Percentiles rank a stretch among this genome's conserved stretches.
These are phyloP conservation scores for Drosophila leonis DNA, from an alignment of 2,888 invertebrate species.

Conservation along the genomic window DNA sequence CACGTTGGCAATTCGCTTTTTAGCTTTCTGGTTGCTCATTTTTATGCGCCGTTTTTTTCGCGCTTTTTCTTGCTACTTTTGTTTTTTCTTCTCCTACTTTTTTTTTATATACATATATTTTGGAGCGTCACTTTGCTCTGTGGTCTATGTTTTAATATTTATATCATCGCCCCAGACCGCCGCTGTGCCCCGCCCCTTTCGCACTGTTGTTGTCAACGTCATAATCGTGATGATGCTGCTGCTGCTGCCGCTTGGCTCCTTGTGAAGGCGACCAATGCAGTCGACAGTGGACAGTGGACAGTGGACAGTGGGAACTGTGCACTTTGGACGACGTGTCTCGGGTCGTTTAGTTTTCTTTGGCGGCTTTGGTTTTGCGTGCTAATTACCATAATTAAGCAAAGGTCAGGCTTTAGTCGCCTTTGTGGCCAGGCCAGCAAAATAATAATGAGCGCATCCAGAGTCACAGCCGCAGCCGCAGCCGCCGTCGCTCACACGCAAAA, in stretches of 20 bases:
- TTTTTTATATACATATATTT: not conserved
- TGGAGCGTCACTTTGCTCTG: constrained; percentile 24
- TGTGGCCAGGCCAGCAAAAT: constrained; percentile 72
- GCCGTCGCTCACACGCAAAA: constrained; percentile 11
- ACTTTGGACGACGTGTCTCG: constrained; percentile 48
- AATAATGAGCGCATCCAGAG: constrained; percentile 66
- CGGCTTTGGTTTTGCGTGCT: constrained; percentile 60
- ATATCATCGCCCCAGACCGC: constrained; percentile 42
- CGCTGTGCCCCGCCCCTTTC: not conserved
- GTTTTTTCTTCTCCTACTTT: not conserved
- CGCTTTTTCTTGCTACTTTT: not conserved
- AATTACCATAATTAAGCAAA: constrained; percentile 81
- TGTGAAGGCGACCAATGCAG: constrained; percentile 26
- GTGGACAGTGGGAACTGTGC: constrained; percentile 33
- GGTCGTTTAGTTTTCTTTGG: constrained; percentile 61
- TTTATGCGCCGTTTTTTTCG: not conserved
- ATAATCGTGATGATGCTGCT: constrained; percentile 30
- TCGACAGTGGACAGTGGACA: constrained; percentile 36
- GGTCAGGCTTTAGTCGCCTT: constrained; percentile 80
- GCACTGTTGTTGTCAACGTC: constrained; percentile 44
- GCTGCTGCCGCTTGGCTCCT: constrained; percentile 2
- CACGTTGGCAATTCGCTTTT: constrained; percentile 66
- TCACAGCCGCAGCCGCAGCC: not conserved
- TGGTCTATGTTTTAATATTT: constrained; percentile 61
- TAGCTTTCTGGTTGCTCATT: constrained; percentile 37